A percentile compares a stretch with the other conserved stretches of the same genome.
Evolutionary conservation across 1,140 invertebrate genomes (phyloP).

Genomic region (Brachionus sp.): DNA sequence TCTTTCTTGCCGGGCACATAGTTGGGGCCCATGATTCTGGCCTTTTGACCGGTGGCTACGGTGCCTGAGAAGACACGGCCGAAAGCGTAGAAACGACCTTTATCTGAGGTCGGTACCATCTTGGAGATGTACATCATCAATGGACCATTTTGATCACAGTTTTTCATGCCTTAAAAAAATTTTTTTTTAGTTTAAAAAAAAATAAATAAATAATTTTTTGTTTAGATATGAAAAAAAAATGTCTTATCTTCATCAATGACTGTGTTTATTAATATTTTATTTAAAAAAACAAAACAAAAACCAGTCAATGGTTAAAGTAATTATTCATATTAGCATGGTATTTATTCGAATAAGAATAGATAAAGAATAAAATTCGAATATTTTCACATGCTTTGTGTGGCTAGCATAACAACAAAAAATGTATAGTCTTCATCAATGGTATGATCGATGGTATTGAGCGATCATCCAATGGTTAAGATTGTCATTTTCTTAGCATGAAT

Average conservation of each 20-base stretch:
- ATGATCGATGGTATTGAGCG: constrained; percentile 66
- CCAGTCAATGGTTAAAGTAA: constrained; percentile 45
- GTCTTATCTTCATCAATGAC: constrained; percentile 45
- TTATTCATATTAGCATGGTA: constrained; percentile 10
- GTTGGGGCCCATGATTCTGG: constrained; percentile 80
- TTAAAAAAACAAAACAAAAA: neutral
- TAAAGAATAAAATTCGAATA: constrained; percentile 8
- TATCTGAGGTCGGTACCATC: constrained; percentile 99
- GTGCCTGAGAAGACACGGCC: constrained; percentile 98
- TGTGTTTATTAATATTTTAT: constrained; percentile 30
- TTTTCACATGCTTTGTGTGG: constrained; percentile 2
- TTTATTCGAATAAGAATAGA: neutral
- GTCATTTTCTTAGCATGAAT: constrained; percentile 60
- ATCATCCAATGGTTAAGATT: constrained; percentile 44
- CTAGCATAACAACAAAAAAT: neutral
- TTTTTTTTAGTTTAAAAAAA: neutral
- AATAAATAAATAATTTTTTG: neutral
- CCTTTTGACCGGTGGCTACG: constrained; percentile 84
- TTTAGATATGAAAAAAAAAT: neutral
- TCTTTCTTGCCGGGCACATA: constrained; percentile 96
- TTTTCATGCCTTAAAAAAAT: constrained; percentile 65
- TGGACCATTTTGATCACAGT: constrained; percentile 88
- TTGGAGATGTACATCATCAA: constrained; percentile 99
- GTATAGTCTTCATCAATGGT: constrained; percentile 76
- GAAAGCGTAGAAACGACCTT: constrained; percentile 99